These are phyloP conservation scores for Drosophila ambigua DNA, from an alignment of 1,140 invertebrate genomes.

Conservation along the genomic window DNA sequence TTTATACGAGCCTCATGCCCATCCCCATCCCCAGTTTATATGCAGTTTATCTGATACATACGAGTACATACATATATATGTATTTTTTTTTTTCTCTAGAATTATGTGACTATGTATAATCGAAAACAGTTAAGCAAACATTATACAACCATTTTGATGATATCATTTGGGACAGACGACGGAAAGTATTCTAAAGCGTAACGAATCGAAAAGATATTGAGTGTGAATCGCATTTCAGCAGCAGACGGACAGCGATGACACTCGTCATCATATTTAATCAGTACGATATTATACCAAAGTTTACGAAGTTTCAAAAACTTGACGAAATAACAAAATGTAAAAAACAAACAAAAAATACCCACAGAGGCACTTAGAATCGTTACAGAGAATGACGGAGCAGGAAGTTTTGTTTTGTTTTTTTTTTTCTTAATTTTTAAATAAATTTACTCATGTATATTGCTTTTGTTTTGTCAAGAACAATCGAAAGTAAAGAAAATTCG, in stretches of 20 bases:
- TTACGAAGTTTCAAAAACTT: constrained; percentile 60
- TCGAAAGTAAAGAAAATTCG: not conserved
- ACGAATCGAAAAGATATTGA: too few species aligned
- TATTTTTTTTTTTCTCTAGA: too few species aligned
- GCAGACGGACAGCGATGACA: not conserved
- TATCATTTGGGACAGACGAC: too few species aligned
- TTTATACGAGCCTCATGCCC: constrained; percentile 5
- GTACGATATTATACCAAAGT: constrained; percentile 65
- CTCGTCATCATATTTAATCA: constrained; percentile 26
- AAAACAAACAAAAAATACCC: constrained; percentile 27
- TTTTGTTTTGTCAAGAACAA: not conserved
- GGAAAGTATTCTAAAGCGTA: too few species aligned
- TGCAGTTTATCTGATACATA: too few species aligned
- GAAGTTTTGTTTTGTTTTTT: not conserved
- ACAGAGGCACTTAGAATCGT: constrained; percentile 46
- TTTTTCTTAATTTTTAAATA: constrained; percentile 5
- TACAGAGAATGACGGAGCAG: constrained; percentile 8
- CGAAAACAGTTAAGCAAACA: too few species aligned
- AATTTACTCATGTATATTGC: too few species aligned
- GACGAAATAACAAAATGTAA: constrained; percentile 28
- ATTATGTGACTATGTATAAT: too few species aligned
- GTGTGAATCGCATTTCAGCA: too few species aligned
- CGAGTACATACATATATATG: too few species aligned
- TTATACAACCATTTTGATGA: too few species aligned
- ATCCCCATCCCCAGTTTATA: too few species aligned